Evolutionary conservation across 1,140 invertebrate species (phyloP).

Genomic region (Eulimnadia texana): DNA sequence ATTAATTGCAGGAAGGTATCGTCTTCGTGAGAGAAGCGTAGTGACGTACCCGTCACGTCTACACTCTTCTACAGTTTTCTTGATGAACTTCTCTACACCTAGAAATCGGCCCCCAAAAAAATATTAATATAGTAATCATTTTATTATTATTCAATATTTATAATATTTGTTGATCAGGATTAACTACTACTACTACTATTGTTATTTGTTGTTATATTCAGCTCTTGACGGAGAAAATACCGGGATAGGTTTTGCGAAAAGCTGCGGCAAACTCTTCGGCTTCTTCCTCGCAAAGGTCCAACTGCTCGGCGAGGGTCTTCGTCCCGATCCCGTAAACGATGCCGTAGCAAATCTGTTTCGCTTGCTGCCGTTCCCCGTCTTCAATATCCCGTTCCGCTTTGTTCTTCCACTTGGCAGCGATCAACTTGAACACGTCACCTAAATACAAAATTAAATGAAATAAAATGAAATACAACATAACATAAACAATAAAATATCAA

Average conservation of each 20-base stretch:
- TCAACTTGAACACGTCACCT: conserved; percentile 72
- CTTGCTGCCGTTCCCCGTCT: conserved; percentile 58
- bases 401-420: conserved; percentile 66
- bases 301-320: conserved; percentile 61
- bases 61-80: conserved; percentile 47
- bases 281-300: conserved; percentile 64
- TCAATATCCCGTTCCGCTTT: conserved; percentile 33
- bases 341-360: conserved; percentile 91
- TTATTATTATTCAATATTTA: no score
- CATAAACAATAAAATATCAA: neutral
- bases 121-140: no score
- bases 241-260: conserved; percentile 71
- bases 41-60: conserved; percentile 58
- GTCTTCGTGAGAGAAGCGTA: conserved; percentile 60
- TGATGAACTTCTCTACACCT: conserved; percentile 12
- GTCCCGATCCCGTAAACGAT: conserved; percentile 96
- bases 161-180: no score
- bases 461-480: neutral
- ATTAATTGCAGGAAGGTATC: conserved; percentile 64
- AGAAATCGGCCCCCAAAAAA: no score
- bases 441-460: conserved; percentile 22
- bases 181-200: no score
- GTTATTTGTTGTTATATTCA: no score
- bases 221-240: no score
- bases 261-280: conserved; percentile 61